Evolutionary conservation across 2,113 vertebrate species (phyloP), one percentile per base, ranked within the genome.

Genomic region (Tyto alba): DNA sequence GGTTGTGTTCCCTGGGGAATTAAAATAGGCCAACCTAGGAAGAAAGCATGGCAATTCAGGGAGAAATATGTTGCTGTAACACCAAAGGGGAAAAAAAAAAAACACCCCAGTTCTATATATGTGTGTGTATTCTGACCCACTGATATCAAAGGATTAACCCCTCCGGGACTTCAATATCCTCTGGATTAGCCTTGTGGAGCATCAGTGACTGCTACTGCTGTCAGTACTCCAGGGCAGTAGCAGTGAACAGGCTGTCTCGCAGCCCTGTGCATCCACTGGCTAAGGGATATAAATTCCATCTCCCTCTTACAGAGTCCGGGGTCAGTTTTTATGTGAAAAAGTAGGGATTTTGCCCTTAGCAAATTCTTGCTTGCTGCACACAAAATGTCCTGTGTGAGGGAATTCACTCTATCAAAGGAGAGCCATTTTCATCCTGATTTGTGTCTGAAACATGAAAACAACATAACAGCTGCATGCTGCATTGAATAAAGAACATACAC

Each of bases 401-500:
- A 98, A 96, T 90, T 96, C 92, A 71, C 73, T 97, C 91, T 89
- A 97, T 97, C 91, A 95, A 96, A 93, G 96, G 80, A 91, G 94
- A 97, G 91, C 78, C 92, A 97, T 98, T 98, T 97, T 97, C 94
- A 62, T 89, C 93, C 97, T 98, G 98, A 98, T 98, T 98, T 98
- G 97, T 98, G 98, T 98, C 94, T 98, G 95, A 97, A 97, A 98
- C 98, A 98, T 98, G 98, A 97, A 98, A 98, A 98, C 98, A 98
- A 97, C 98, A 88, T 98, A 98, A 98, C 98, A 98, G 98, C 98
- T 98, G 98, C 97, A 97, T 98, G 97, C 98, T 96, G 98, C 97
- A 96, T 98, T 98, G 98, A 98, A 98, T 98, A 98, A 98, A 98
- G 98, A 98, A 98, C 98, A 98, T 97, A 96, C 98, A 98, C 98